These are phyloP conservation scores for Tetheella fluctuosa DNA, from an alignment of 2,888 invertebrate species.

Conservation along the genomic window DNA sequence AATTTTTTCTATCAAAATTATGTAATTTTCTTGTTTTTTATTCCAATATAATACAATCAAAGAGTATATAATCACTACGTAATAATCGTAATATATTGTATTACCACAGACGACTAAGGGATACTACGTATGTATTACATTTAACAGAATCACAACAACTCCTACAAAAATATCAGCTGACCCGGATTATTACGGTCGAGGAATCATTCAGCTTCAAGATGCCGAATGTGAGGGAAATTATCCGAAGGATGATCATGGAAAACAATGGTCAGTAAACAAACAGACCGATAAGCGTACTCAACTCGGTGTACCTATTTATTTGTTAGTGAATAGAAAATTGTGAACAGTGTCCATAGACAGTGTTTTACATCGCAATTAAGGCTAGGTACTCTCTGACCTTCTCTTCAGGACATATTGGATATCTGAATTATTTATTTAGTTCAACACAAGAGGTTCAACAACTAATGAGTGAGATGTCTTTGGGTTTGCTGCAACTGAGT, in stretches of 20 bases:
- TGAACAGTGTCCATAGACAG: no score
- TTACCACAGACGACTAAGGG: no score
- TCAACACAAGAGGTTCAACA: background rate
- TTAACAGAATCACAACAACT: no score
- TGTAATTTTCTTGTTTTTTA: no score
- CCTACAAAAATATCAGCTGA: background rate
- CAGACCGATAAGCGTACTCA: background rate
- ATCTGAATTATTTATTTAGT: background rate
- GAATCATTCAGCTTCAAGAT: conserved; percentile 36
- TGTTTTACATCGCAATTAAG: no score
- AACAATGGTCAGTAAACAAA: conserved; percentile 43
- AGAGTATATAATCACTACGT: no score
- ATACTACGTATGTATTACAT: no score
- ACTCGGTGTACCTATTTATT: background rate
- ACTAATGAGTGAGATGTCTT: background rate
- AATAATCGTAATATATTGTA: no score
- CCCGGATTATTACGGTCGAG: background rate
- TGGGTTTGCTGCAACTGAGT: background rate
- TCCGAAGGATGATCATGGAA: conserved; percentile 55
- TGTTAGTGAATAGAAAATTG: background rate
- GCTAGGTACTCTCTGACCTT: no score
- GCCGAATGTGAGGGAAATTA: conserved; percentile 42
- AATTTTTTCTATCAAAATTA: no score
- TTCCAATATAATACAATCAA: no score
- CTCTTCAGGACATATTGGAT: background rate